Percentiles rank a stretch among this genome's conserved stretches.
phyloP scores from a whole-genome alignment of 2,888 invertebrate genomes.

The Epicampocera succincta region DNA sequence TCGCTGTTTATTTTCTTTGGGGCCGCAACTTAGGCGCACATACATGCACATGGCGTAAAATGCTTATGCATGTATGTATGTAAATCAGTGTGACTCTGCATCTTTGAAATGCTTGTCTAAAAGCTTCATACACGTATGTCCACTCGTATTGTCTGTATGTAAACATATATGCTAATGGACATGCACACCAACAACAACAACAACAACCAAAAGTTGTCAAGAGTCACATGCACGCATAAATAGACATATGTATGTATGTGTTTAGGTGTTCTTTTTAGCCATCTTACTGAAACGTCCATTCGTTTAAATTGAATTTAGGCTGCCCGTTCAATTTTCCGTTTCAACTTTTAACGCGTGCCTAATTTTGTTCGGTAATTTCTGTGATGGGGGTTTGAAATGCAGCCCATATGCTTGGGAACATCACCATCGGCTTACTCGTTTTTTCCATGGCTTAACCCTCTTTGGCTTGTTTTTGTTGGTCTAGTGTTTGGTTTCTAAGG shows the following conservation, averaged over 20 bases:
- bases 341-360: constrained; percentile 49
- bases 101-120: no score
- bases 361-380: constrained; percentile 5
- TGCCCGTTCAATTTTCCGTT: constrained; percentile 21
- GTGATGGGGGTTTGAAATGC: background rate
- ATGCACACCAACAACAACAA: no score
- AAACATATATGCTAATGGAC: no score
- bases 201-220: constrained; percentile 21
- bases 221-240: constrained; percentile 7
- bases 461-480: constrained; percentile 1
- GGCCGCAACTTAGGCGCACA: no score
- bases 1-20: no score
- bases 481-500: constrained; percentile 1
- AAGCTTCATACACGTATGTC: no score
- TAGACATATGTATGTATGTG: no score
- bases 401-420: background rate
- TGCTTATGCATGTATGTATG: constrained; percentile 2
- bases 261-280: constrained; percentile 39
- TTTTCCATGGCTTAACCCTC: background rate
- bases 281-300: constrained; percentile 33
- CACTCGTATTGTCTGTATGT: no score
- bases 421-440: background rate
- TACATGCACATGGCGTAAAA: no score
- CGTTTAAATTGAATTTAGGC: constrained; percentile 24
- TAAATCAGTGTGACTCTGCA: constrained; percentile 47